A percentile compares a stretch with the other conserved stretches of the same genome.
Conservation (phyloP, 2,113 vertebrate species). For the Onychostoma macrolepis region DNA sequence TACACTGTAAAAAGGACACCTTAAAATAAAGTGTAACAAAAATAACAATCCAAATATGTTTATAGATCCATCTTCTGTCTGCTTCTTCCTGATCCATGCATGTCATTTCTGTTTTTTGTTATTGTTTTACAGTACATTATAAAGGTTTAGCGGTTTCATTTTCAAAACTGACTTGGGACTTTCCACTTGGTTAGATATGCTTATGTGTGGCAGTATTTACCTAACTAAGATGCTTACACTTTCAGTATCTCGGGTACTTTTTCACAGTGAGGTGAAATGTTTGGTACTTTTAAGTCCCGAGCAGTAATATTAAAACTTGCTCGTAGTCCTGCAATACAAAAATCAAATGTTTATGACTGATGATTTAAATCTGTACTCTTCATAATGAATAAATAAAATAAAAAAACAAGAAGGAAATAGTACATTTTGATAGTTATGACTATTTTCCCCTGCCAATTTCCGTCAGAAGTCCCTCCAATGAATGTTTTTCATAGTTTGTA, state of each 20-base stretch:
- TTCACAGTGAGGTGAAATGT: not conserved
- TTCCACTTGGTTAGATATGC: not conserved
- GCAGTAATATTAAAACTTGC: not conserved
- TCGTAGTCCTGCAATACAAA: not conserved
- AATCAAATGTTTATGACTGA: not conserved
- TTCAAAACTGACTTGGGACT: not conserved
- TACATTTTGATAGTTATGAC: no score
- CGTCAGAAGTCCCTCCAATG: not conserved
- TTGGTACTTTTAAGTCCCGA: not conserved
- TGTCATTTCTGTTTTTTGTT: not conserved
- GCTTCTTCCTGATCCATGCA: not conserved
- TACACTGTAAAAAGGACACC: no score
- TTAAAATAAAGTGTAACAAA: no score
- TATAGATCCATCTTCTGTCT: no score
- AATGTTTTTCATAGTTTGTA: not conserved
- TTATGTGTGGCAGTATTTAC: not conserved
- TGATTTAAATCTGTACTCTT: not conserved
- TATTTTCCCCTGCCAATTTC: not conserved
- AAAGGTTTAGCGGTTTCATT: no score
- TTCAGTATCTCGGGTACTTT: not conserved
- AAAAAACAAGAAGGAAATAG: no score
- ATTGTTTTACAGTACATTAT: not conserved
- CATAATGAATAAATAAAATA: not conserved
- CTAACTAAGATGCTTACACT: not conserved
- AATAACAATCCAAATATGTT: no score